Evolutionary conservation across 1,140 invertebrate species (phyloP), one percentile per base, ranked within the genome.

Genomic region (Zaprionus camerounensis): DNA sequence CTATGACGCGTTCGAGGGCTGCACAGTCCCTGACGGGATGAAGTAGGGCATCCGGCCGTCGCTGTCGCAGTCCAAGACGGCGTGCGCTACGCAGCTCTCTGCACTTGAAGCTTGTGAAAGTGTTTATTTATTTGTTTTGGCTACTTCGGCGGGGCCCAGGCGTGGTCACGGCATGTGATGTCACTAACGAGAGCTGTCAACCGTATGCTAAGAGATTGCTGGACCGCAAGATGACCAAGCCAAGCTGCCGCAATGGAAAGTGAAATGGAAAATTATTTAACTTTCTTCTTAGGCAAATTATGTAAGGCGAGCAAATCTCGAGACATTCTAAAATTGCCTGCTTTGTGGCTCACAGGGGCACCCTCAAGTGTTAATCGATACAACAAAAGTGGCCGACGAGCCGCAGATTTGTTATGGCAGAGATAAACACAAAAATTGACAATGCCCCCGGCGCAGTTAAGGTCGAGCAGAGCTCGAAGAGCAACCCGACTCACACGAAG

Each of bases 101-200:
- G 77, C 81, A 83, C 80, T 87, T 86, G 76, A n/a, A 28, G 22
- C 41, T 71, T 68, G 83, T 78, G 78, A 90, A 88, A 90, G 81
- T 81, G 71, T 81, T 81, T 85, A 46, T 67, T 66, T 85, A 70
- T 75, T 81, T 85, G 70, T 68, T 76, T 61, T 65, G 34, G 24
- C 20, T 20, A 26, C 28, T 69, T 17, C 15, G 26, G 15, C 22
- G 28, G 6, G 41, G 67, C 22, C 64, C 26, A 58, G 59, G 46
- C 55, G 44, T 74, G 65, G 66, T 70, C 51, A 61, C 28, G 11
- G 44, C 26, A 34, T 56, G 38, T 79, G 73, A 76, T 66, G 64
- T 73, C 71, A 75, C 55, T 76, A 62, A 67, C 70, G 62, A 76
- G 17, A 49, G 28, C 46, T 71, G 38, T 34, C 67, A 31, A 17